These are phyloP conservation scores for Antheraea mylitta DNA, from an alignment of 1,140 invertebrate species.

Conservation along the genomic window DNA sequence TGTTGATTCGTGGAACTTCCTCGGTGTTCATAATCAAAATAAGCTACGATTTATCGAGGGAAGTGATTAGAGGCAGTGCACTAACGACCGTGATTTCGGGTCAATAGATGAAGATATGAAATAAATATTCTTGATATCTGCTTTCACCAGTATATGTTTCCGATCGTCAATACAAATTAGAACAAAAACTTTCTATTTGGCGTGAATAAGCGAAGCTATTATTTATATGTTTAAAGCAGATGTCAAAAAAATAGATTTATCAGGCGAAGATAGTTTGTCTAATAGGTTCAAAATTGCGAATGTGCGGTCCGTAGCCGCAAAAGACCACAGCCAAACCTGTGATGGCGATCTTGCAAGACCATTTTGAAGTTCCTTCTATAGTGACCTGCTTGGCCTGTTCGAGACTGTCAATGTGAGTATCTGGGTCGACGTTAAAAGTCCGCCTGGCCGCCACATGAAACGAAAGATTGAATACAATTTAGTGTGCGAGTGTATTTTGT, in stretches of 20 bases:
- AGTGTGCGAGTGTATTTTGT: slow-evolving; percentile 52
- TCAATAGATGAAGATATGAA: slow-evolving; percentile 65
- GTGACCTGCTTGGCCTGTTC: slow-evolving; percentile 98
- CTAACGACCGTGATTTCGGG: slow-evolving; percentile 67
- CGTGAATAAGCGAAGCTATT: slow-evolving; percentile 10
- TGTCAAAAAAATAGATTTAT: slow-evolving; percentile 62
- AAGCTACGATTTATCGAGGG: slow-evolving; percentile 59
- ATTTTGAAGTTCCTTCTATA: slow-evolving; percentile 99
- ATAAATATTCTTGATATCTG: slow-evolving; percentile 59
- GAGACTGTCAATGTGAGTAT: slow-evolving; percentile 99
- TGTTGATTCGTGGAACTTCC: slow-evolving; percentile 75
- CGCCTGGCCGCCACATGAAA: slow-evolving; percentile 85
- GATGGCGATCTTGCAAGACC: slow-evolving; percentile 99
- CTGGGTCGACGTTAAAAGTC: slow-evolving; percentile 98
- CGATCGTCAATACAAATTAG: neutral
- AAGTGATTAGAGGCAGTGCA: slow-evolving; percentile 68
- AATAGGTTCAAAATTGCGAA: slow-evolving; percentile 91
- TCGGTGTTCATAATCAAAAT: slow-evolving; percentile 54
- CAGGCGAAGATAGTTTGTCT: slow-evolving; percentile 70
- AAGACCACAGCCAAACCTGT: slow-evolving; percentile 88
- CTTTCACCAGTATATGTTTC: slow-evolving; percentile 21
- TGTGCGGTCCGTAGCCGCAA: slow-evolving; percentile 73
- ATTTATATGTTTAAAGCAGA: slow-evolving; percentile 42
- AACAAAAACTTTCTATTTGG: slow-evolving; percentile 17
- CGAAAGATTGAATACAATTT: slow-evolving; percentile 73